Base-by-base conservation (phyloP, 1,140 invertebrate genomes). In the Pollicipes pollicipes region DNA sequence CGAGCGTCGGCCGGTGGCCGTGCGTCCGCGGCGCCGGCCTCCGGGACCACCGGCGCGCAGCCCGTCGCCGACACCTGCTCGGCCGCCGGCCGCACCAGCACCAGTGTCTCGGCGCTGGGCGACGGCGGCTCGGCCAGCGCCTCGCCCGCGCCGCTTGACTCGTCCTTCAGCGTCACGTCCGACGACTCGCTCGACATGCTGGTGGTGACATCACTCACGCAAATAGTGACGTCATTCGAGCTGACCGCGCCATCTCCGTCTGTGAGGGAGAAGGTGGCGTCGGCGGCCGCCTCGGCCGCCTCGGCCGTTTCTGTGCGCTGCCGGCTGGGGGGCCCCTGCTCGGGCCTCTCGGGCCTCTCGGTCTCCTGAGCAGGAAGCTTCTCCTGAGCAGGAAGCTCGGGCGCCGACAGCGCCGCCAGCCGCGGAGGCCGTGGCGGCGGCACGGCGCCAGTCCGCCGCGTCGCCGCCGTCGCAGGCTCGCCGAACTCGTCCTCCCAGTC, bases 391-490 rank as follows among this genome's bases (percentile, higher is more conserved):
- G n/a, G n/a, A n/a, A n/a, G n/a, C n/a, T n/a, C n/a, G n/a, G n/a
- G n/a, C n/a, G n/a, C n/a, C n/a, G n/a, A n/a, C n/a, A n/a, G n/a
- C n/a, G n/a, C n/a, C n/a, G n/a, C n/a, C n/a, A n/a, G n/a, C n/a
- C n/a, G n/a, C n/a, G n/a, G n/a, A n/a, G n/a, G n/a, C n/a, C n/a
- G n/a, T n/a, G n/a, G n/a, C n/a, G n/a, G n/a, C n/a, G n/a, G n/a
- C n/a, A n/a, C n/a, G n/a, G n/a, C n/a, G n/a, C n/a, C n/a, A n/a
- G n/a, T n/a, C n/a, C n/a, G n/a, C n/a, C n/a, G n/a, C n/a, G n/a
- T 72, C 45, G 74, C 75, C 30, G 72, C 71, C 69, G 75, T 74
- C 0, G 72, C 72, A 28, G 75, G 29, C 0, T 75, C 75, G 58
- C 72, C 72, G 35, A 35, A n/a, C 58, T 31, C 31, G 30, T 37